phyloP scores from a whole-genome alignment of 2,113 vertebrate species.

The Lophotis ruficrista region DNA sequence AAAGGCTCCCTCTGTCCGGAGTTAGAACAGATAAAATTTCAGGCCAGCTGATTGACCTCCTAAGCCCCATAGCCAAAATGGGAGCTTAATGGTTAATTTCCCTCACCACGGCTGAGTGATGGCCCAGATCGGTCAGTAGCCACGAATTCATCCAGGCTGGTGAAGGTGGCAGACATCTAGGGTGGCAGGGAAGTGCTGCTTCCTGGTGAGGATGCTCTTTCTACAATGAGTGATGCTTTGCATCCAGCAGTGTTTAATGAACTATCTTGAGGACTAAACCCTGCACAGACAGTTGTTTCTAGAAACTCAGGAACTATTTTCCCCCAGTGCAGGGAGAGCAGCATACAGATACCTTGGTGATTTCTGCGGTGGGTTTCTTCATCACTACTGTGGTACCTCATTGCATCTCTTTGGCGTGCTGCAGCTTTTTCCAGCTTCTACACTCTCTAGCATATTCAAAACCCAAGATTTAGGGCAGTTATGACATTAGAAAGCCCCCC shows the following conservation, averaged over 20 bases:
- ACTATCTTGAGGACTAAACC: not conserved
- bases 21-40: not conserved
- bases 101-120: fast-evolving
- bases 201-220: not conserved
- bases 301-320: not conserved
- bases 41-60: not conserved
- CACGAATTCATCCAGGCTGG: fast-evolving
- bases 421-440: not conserved
- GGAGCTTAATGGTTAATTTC: not conserved
- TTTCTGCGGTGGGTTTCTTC: not conserved
- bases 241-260: not conserved
- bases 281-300: not conserved
- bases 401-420: not conserved
- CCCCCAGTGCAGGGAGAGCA: not conserved
- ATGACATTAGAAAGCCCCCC: not conserved
- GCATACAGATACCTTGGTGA: not conserved
- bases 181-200: not conserved
- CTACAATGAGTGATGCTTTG: not conserved
- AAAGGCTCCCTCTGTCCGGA: not conserved
- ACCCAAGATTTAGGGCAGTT: not conserved
- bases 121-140: fast-evolving
- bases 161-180: not conserved
- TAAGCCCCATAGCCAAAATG: not conserved
- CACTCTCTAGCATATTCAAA: not conserved
- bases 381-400: not conserved